Evolutionary conservation across 2,888 invertebrate species (phyloP).

Genomic region (Lingula anatina): DNA sequence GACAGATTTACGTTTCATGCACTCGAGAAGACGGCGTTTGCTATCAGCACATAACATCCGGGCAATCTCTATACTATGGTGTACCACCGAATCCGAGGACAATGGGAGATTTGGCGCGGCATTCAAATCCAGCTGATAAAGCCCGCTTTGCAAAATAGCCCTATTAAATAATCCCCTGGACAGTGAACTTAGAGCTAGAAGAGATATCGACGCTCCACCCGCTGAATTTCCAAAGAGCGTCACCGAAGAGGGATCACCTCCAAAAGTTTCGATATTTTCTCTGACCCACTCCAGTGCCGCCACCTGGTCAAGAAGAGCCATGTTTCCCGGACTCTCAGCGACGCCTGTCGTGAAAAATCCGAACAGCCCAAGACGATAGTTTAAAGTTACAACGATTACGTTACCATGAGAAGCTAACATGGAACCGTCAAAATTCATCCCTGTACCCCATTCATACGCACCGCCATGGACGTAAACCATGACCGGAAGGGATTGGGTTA

Average conservation of each 20-base stretch:
- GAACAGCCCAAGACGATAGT: constrained; percentile 10
- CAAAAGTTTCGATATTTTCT: constrained; percentile 14
- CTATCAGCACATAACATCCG: no score
- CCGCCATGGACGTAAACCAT: constrained; percentile 91
- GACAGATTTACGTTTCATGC: no score
- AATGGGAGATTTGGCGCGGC: no score
- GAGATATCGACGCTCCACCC: constrained; percentile 2
- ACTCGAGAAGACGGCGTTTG: no score
- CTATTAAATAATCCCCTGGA: constrained; percentile 6
- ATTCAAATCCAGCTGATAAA: no score
- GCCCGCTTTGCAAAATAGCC: constrained; percentile 10
- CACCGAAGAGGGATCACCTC: constrained; percentile 14
- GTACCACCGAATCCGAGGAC: no score
- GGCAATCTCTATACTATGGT: no score
- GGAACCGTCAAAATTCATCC: constrained; percentile 60
- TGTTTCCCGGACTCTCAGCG: constrained; percentile 15
- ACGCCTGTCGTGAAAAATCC: constrained; percentile 16
- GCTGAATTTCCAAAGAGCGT: constrained; percentile 22
- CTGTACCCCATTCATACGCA: constrained; percentile 86
- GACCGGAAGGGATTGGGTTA: constrained; percentile 61
- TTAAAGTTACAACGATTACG: constrained; percentile 11
- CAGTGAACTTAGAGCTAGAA: neutral
- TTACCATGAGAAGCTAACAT: constrained; percentile 11
- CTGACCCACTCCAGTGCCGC: constrained; percentile 17
- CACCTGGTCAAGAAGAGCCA: constrained; percentile 19